A percentile compares a stretch with the other conserved stretches of the same genome.
phyloP scores from a whole-genome alignment of 2,113 vertebrate genomes.

The Pipa parva region DNA sequence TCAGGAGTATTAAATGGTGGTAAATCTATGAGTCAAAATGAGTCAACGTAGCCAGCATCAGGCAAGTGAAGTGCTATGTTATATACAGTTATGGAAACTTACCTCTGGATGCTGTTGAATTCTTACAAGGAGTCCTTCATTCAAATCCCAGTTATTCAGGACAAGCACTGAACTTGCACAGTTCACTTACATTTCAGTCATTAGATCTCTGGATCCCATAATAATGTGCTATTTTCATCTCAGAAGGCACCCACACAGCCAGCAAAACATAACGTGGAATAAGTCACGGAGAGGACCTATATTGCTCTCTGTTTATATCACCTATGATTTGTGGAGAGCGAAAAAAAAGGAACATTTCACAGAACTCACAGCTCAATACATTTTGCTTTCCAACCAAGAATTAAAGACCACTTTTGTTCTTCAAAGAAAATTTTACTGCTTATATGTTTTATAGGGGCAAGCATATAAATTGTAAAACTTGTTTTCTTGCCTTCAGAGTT shows the following conservation, averaged over 20 bases:
- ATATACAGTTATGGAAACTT: constrained; percentile 72
- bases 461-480: constrained; percentile 57
- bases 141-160: constrained; percentile 68
- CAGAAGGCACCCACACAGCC: constrained; percentile 63
- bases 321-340: constrained; percentile 69
- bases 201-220: constrained; percentile 65
- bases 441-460: constrained; percentile 70
- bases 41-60: constrained; percentile 91
- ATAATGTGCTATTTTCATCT: constrained; percentile 58
- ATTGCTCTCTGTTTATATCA: constrained; percentile 59
- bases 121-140: constrained; percentile 77
- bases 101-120: constrained; percentile 89
- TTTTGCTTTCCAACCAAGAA: constrained; percentile 79
- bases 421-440: constrained; percentile 65
- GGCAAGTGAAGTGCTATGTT: constrained; percentile 63
- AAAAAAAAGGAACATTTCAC: constrained; percentile 64
- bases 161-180: constrained; percentile 64
- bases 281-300: constrained; percentile 53
- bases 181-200: constrained; percentile 61
- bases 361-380: constrained; percentile 67
- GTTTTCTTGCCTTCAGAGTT: constrained; percentile 68
- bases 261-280: constrained; percentile 56
- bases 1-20: constrained; percentile 94
- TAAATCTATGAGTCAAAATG: constrained; percentile 95
- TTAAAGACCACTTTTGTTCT: constrained; percentile 77